Evolutionary conservation across 2,888 invertebrate genomes (phyloP).

Genomic region (Xylocampa areola): DNA sequence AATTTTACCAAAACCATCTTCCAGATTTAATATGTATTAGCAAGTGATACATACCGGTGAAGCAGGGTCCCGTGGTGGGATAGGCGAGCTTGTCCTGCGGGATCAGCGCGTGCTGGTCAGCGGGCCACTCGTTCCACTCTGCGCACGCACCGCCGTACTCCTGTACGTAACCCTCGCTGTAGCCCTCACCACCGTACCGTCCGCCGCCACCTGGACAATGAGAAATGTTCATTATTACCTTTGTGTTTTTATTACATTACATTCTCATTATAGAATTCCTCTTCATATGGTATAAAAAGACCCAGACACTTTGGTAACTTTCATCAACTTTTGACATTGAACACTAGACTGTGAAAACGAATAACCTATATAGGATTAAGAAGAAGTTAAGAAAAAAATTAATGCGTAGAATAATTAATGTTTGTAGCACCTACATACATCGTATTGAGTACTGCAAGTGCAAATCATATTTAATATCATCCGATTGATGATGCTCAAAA

Average conservation of each 20-base stretch:
- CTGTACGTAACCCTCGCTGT: slow-evolving; percentile 83
- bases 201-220: slow-evolving; percentile 75
- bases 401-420: too few relatives aligned
- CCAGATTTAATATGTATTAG: background rate
- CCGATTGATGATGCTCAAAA: background rate
- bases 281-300: too few relatives aligned
- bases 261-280: too few relatives aligned
- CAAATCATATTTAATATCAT: background rate
- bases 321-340: too few relatives aligned
- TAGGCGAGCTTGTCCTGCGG: slow-evolving; percentile 87
- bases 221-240: background rate
- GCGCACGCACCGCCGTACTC: slow-evolving; percentile 86
- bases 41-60: slow-evolving; percentile 86
- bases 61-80: slow-evolving; percentile 90
- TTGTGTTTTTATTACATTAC: background rate
- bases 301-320: too few relatives aligned
- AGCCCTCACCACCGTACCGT: slow-evolving; percentile 84
- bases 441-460: too few relatives aligned
- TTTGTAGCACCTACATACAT: too few relatives aligned
- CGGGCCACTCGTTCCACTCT: slow-evolving; percentile 86
- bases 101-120: slow-evolving; percentile 85
- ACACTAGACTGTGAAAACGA: too few relatives aligned
- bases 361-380: too few relatives aligned
- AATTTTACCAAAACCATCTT: background rate
- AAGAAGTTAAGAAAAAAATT: too few relatives aligned